Base-by-base conservation (phyloP, 1,140 invertebrate species). In the Limonius californicus region DNA sequence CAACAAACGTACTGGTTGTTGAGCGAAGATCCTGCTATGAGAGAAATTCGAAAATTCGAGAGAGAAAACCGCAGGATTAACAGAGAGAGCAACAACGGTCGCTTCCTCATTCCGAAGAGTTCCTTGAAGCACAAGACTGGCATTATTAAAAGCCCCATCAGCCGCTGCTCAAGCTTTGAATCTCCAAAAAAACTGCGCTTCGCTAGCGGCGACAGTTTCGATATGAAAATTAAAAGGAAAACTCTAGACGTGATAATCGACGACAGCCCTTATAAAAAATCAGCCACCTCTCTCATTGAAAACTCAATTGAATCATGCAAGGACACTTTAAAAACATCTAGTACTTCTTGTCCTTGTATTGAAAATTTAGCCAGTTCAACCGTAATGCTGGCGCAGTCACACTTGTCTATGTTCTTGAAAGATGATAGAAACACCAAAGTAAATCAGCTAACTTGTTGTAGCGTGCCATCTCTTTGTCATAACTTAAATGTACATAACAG, bases 1-100 rank as follows among this genome's bases (percentile, higher is more conserved):
- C 86, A 91, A 68, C 72, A 87, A 45, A 96, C 94, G 0, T 96
- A 90, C 76, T 97, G 92, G 91, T 72, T 97, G 20, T 74, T 87
- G 8, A 90, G 89, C 0, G 91, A 94, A 72, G 87, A 92, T 56
- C 72, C 80, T 11, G 72, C 77, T 8, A 79, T 81, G 6, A 78
- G 82, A 0, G 76, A 78, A 1, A 72, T 77, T 1, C 79, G 87
- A 0, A 81, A 74, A 20, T 78, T 80, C 11, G 81, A 84, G 18
- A 73, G 85, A 8, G 77, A 80, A 6, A 78, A 77, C 11, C 68
- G 80, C 4, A 7, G 4, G 16, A 63, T 70, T 6, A 58, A 23
- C 21, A 73, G 68, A 30, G 65, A 42, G 8, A n/a, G n/a, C n/a
- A n/a, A 32, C 27, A 74, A 73, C 55, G 70, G 72, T 11, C 69